A percentile compares a stretch with the other conserved stretches of the same genome.
Conservation (phyloP, 2,113 vertebrate genomes). For the Phalacrocorax pelagicus region DNA sequence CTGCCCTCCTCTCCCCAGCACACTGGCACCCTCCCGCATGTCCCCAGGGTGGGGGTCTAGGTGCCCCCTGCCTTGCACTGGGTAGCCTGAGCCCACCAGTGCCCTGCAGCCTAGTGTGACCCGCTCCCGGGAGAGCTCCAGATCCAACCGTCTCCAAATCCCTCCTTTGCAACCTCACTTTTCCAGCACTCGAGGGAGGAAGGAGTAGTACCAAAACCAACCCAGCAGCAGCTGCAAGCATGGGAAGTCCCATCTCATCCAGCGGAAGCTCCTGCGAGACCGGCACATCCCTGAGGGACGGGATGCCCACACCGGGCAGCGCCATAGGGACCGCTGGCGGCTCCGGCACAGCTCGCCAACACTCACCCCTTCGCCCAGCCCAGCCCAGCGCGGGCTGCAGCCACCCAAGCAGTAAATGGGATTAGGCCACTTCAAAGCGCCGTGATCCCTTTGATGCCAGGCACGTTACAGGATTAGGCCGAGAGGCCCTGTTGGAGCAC, state of each 20-base stretch:
- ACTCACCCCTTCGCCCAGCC: not conserved
- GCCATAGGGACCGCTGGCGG: fast-evolving
- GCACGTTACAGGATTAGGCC: not conserved
- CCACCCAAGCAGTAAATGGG: conserved; percentile 29
- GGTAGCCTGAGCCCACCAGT: not conserved
- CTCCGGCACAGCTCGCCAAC: fast-evolving
- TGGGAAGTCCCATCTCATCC: not conserved
- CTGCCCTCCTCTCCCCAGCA: not conserved
- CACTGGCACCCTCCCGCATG: fast-evolving
- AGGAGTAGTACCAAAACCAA: not conserved
- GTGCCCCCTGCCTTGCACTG: fast-evolving
- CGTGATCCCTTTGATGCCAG: not conserved
- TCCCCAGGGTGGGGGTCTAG: not conserved
- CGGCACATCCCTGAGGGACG: not conserved
- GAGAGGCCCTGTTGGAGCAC: not conserved
- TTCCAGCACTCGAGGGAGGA: not conserved
- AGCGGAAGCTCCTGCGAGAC: not conserved
- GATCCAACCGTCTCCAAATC: not conserved
- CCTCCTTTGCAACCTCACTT: not conserved
- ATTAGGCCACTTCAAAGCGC: conserved; percentile 1
- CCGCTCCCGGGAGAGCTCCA: not conserved
- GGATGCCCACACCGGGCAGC: not conserved
- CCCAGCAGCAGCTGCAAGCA: not conserved
- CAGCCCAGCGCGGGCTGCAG: not conserved
- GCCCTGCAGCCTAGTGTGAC: not conserved